A percentile compares a stretch with the other conserved stretches of the same genome.
Conservation (phyloP, 1,140 invertebrate species). For the Cyphomyrmex costatus region DNA sequence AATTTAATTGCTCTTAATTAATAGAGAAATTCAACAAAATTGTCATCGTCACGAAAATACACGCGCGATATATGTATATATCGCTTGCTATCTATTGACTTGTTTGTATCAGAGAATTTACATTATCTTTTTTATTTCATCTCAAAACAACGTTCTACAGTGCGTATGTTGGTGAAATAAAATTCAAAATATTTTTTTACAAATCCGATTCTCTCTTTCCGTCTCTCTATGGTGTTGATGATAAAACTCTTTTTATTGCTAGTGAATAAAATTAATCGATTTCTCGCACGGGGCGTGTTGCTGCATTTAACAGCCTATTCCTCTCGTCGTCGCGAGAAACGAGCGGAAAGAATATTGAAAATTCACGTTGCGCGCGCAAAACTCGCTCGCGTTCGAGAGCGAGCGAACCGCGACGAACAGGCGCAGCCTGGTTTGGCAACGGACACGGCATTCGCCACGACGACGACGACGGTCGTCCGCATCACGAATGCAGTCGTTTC, state of each 20-base stretch:
- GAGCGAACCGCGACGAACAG: constrained; percentile 44
- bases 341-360: constrained; percentile 31
- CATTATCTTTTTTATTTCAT: constrained; percentile 17
- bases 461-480: constrained; percentile 60
- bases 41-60: background rate
- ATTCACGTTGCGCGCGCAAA: constrained; percentile 4
- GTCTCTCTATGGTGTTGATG: background rate
- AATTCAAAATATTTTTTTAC: constrained; percentile 7
- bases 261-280: background rate
- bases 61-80: background rate
- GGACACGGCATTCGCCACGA: constrained; percentile 44
- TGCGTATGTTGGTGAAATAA: background rate
- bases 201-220: background rate
- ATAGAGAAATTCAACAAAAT: background rate
- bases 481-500: constrained; percentile 56
- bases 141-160: background rate
- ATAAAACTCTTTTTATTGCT: background rate
- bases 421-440: constrained; percentile 66
- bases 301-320: background rate
- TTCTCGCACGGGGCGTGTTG: background rate
- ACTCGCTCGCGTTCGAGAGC: constrained; percentile 28
- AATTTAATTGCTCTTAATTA: background rate
- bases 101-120: background rate
- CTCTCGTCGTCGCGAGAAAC: background rate
- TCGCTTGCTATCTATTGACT: background rate